These are phyloP conservation scores for Tokudaia muenninki DNA, from an alignment of 2,797 vertebrate species.

Conservation along the genomic window DNA sequence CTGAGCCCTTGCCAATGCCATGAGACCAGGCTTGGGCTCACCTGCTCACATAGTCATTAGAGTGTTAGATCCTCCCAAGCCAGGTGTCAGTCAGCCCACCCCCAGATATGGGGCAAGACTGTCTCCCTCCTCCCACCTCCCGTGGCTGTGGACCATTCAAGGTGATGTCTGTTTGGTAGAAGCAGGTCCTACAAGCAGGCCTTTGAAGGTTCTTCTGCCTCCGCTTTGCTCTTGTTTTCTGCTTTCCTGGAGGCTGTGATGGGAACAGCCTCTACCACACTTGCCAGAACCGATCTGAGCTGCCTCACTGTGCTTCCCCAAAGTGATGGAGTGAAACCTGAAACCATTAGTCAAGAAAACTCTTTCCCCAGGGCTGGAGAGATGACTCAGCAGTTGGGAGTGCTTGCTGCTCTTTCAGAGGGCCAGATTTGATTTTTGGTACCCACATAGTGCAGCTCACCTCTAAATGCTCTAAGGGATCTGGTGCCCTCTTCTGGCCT, in stretches of 20 bases:
- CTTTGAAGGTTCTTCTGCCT: not conserved
- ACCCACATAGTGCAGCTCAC: not conserved
- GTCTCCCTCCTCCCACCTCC: not conserved
- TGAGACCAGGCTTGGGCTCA: not conserved
- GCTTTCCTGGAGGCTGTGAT: too few relatives aligned
- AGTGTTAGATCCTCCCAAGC: not conserved
- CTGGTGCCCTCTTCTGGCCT: not conserved
- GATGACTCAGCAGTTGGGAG: not conserved
- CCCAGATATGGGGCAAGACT: not conserved
- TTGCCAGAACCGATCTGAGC: not conserved
- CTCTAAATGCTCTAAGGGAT: not conserved
- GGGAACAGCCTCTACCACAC: not conserved
- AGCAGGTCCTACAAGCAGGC: not conserved
- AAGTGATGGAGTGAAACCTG: not conserved
- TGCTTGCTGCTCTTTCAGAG: not conserved
- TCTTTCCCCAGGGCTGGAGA: not conserved
- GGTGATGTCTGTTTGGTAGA: not conserved
- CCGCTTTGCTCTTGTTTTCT: not conserved
- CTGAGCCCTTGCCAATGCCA: not conserved
- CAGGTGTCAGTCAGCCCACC: not conserved
- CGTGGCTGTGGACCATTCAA: not conserved
- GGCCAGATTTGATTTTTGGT: not conserved
- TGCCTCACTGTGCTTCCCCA: not conserved
- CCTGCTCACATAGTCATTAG: not conserved
- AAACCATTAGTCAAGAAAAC: not conserved